Conservation (phyloP, 1,140 invertebrate genomes). For the Gryon sp. region DNA sequence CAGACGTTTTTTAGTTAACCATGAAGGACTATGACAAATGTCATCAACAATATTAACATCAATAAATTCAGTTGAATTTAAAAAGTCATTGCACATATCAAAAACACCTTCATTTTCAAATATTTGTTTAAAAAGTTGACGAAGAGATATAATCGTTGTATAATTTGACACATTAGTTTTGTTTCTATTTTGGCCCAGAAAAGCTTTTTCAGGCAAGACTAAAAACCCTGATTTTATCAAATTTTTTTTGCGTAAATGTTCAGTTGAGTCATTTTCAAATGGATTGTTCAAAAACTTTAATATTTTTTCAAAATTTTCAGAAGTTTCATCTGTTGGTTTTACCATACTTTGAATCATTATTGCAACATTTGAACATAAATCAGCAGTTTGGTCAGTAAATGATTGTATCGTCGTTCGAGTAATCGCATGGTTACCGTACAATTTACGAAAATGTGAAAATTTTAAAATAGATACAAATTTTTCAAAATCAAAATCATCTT, state of each 20-base stretch:
- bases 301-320: constrained; percentile 14
- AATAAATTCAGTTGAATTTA: background rate
- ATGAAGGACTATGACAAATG: constrained; percentile 39
- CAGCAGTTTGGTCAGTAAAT: constrained; percentile 12
- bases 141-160: constrained; percentile 26
- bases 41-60: constrained; percentile 14
- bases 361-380: constrained; percentile 10
- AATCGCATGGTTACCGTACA: constrained; percentile 20
- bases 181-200: constrained; percentile 44
- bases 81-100: constrained; percentile 1
- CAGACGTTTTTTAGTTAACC: constrained; percentile 24
- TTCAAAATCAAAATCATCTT: constrained; percentile 2
- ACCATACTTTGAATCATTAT: constrained; percentile 17
- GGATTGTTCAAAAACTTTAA: constrained; percentile 18
- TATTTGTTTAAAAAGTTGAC: constrained; percentile 29
- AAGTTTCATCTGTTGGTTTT: constrained; percentile 17
- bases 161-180: no score
- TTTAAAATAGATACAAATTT: background rate
- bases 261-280: constrained; percentile 12
- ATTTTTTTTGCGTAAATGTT: constrained; percentile 29
- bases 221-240: constrained; percentile 16
- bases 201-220: constrained; percentile 21
- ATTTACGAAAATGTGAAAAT: constrained; percentile 22
- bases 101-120: constrained; percentile 27
- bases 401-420: constrained; percentile 28